Evolutionary conservation across 2,113 vertebrate genomes (phyloP), one percentile per base, ranked within the genome.

Genomic region (Myrmophylax atrothorax): DNA sequence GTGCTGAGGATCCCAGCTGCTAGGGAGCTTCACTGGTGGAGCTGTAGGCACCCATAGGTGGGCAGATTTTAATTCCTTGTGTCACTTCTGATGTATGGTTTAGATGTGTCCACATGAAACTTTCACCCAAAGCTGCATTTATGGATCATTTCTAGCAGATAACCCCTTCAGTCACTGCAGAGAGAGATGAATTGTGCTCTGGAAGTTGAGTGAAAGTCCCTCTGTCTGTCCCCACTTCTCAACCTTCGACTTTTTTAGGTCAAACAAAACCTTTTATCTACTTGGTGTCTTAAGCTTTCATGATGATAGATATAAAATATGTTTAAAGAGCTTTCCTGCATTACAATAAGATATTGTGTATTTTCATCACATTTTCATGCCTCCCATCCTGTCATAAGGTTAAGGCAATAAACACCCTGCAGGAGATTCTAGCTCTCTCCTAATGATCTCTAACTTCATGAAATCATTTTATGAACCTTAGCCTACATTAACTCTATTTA

Each of bases 401-500:
- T 78, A 86, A 77, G 35, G 67, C 23, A 72, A 74, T 81, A 86
- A 90, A 94, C 86, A 68, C 23, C 56, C 55, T 19, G 20, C 12
- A 49, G 68, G 42, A 89, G 73, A 70, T 59, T 84, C 67, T n/a
- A n/a, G 38, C 47, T 86, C 16, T n/a, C 26, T 77, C 52, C 91
- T 81, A 37, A 90, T 26, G 80, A 81, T 84, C 69, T 92, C 91
- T 76, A 95, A 82, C 56, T 74, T 84, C 59, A 62, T 81, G 55
- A 84, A 67, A 84, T 17, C 14, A 35, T 92, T 90, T 78, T 84
- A 33, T 86, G 87, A 90, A 58, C 87, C 76, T 84, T 58, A 50
- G 72, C 79, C 86, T 67, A 12, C 3, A 7, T 78, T 93, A 93
- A 67, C 60, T 92, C 44, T 96, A 89, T 94, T 97, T 93, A 84